Conservation (phyloP, 2,797 vertebrate species). For the Pseudomugil gertrudae region DNA sequence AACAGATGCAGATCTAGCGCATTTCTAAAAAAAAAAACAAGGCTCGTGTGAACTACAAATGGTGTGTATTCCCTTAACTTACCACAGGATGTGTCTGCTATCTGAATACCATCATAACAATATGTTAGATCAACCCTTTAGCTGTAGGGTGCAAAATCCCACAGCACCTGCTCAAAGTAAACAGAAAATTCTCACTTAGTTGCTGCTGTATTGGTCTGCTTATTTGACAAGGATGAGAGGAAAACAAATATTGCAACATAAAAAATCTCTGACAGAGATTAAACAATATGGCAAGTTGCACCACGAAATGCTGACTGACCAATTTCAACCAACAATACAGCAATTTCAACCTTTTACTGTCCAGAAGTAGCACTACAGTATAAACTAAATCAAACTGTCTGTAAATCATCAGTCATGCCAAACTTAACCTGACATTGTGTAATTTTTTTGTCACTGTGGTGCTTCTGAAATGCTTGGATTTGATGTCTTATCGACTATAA, state of each 20-base stretch:
- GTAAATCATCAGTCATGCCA: constrained; percentile 30
- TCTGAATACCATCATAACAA: constrained; percentile 5
- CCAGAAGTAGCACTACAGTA: neutral
- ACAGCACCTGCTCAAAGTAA: constrained; percentile 1
- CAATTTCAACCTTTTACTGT: neutral
- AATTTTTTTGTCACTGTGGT: constrained; percentile 42
- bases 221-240: constrained; percentile 12
- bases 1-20: neutral
- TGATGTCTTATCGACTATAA: constrained; percentile 47
- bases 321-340: neutral
- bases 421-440: constrained; percentile 44
- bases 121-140: neutral
- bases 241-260: neutral
- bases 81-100: neutral
- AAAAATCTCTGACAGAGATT: neutral
- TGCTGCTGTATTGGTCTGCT: constrained; percentile 3
- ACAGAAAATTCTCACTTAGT: constrained; percentile 1
- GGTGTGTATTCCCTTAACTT: neutral
- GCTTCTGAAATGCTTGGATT: constrained; percentile 41
- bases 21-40: neutral
- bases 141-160: too few species aligned
- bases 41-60: too few species aligned
- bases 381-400: too few species aligned
- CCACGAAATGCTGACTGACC: neutral
- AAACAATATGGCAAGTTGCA: too few species aligned